Percentiles rank a stretch among this genome's conserved stretches.
Evolutionary conservation across 2,888 invertebrate genomes (phyloP).

Genomic region (Rhaphigaster nebulosa): DNA sequence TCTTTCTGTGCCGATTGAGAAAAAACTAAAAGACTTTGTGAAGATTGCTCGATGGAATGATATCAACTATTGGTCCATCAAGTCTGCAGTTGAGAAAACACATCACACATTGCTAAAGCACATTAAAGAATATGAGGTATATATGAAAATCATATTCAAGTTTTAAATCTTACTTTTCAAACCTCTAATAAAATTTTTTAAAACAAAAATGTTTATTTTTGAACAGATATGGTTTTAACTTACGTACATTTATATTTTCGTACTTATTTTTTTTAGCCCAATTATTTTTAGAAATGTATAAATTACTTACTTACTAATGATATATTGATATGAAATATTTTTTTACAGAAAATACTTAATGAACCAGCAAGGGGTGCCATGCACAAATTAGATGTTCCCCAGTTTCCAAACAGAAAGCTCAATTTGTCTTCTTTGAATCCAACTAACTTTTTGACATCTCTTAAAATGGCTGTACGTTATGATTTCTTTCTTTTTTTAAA

Average conservation of each 20-base stretch:
- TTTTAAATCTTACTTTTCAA: background rate
- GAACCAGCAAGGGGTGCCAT: conserved; percentile 72
- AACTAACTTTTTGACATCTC: conserved; percentile 57
- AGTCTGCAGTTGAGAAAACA: conserved; percentile 88
- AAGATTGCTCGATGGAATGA: conserved; percentile 97
- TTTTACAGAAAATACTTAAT: conserved; percentile 72
- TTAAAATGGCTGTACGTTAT: conserved; percentile 58
- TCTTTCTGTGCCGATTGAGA: conserved; percentile 86
- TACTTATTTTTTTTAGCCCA: background rate
- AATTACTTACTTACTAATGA: background rate
- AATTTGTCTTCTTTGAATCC: conserved; percentile 52
- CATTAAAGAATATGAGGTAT: conserved; percentile 84
- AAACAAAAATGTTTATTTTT: conserved; percentile 39
- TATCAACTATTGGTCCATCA: conserved; percentile 93
- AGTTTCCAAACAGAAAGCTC: conserved; percentile 37
- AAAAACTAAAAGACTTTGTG: conserved; percentile 91
- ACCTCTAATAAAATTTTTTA: too few relatives aligned
- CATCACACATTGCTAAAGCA: conserved; percentile 90
- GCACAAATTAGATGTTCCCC: conserved; percentile 68
- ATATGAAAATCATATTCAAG: background rate
- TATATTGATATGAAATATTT: background rate
- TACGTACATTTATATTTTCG: background rate
- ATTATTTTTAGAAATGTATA: background rate
- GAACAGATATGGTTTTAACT: too few relatives aligned
- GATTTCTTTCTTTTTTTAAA: background rate